A percentile compares a stretch with the other conserved stretches of the same genome.
Evolutionary conservation across 92 coral and sea anemone species (phyloP).

Genomic region (Zoanthus sociatus): DNA sequence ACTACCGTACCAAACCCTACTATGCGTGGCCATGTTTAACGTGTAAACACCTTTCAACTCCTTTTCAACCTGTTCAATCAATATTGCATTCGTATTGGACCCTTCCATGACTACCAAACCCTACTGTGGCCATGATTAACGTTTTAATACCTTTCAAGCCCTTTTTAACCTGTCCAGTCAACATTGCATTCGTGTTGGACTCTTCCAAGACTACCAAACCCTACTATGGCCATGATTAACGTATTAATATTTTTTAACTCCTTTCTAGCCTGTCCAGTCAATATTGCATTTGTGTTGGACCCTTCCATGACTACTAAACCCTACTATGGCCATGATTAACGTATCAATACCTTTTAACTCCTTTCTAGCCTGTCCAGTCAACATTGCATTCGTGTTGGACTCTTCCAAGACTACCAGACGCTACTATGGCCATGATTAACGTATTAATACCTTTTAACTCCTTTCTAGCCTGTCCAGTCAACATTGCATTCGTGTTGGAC

Average conservation of each 20-base stretch:
- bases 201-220: background rate
- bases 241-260: too few species aligned
- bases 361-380: slow-evolving; percentile 9
- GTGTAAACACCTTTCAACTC: too few species aligned
- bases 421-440: background rate
- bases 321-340: background rate
- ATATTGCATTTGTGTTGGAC: slow-evolving; percentile 27
- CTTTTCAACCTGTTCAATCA: background rate
- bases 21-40: background rate
- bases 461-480: slow-evolving; percentile 12
- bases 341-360: too few species aligned
- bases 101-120: background rate
- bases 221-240: background rate
- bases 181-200: slow-evolving; percentile 25
- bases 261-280: slow-evolving; percentile 12
- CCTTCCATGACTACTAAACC: background rate
- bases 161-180: slow-evolving; percentile 7
- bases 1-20: background rate
- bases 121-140: background rate
- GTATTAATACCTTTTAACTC: too few species aligned
- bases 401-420: background rate
- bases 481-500: slow-evolving; percentile 28
- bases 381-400: slow-evolving; percentile 30
- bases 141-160: too few species aligned
- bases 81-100: slow-evolving; percentile 31